Percentiles rank a stretch among this genome's conserved stretches.
These are phyloP conservation scores for Anguilla marmorata DNA, from an alignment of 2,797 vertebrate genomes.

Conservation along the genomic window DNA sequence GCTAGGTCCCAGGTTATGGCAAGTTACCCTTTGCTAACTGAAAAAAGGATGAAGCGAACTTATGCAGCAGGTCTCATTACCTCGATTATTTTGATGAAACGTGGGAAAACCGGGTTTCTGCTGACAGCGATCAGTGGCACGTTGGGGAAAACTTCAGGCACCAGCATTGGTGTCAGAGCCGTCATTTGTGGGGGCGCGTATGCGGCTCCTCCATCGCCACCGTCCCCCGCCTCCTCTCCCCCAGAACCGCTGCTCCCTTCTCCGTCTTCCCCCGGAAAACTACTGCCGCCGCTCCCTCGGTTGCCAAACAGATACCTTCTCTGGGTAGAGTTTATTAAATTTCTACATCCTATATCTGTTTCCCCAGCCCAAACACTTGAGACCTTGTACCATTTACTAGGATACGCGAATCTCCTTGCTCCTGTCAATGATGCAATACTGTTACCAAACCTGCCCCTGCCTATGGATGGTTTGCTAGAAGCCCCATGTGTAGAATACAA, in stretches of 20 bases:
- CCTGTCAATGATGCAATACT: constrained; percentile 38
- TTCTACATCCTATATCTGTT: neutral
- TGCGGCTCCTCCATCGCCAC: constrained; percentile 63
- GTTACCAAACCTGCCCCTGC: neutral
- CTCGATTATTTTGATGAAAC: constrained; percentile 98
- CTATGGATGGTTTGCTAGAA: constrained; percentile 26
- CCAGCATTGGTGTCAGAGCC: constrained; percentile 87
- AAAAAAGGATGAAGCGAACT: neutral
- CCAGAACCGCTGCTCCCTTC: constrained; percentile 65
- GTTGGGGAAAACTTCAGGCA: constrained; percentile 91
- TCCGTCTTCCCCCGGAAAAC: constrained; percentile 70
- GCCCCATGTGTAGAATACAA: constrained; percentile 40
- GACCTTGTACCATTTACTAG: constrained; percentile 55
- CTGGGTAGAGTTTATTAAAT: constrained; percentile 26
- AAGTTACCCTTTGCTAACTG: neutral
- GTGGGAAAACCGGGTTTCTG: constrained; percentile 86
- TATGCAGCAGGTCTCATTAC: constrained; percentile 60
- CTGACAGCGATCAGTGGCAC: constrained; percentile 90
- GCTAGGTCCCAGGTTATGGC: neutral
- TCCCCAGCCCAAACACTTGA: constrained; percentile 23
- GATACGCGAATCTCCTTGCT: constrained; percentile 33
- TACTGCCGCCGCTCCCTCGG: constrained; percentile 58
- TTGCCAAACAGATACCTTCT: constrained; percentile 61
- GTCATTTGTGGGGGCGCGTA: constrained; percentile 78
- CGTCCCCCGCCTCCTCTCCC: constrained; percentile 62